Evolutionary conservation across 2,113 vertebrate genomes (phyloP).

Genomic region (Corythornis cristatus): DNA sequence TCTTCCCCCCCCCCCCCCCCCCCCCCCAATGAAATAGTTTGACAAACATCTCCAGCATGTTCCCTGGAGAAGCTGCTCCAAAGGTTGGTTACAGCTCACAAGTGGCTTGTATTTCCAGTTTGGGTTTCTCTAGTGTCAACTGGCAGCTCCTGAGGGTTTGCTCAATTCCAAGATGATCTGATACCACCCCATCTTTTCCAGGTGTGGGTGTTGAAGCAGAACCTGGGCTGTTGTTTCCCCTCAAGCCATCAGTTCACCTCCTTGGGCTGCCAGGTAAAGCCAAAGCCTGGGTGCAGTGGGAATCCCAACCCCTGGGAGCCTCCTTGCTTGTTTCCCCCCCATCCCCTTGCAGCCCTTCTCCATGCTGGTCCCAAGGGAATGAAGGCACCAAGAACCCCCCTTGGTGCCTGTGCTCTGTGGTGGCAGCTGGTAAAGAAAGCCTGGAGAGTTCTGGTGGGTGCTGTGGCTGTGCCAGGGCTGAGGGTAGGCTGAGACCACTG

Average conservation of each 20-base stretch:
- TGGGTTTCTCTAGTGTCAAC: background rate
- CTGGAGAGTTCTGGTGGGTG: fast-evolving
- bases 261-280: background rate
- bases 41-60: background rate
- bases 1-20: fast-evolving
- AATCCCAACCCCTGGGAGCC: background rate
- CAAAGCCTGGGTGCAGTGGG: background rate
- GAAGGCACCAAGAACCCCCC: background rate
- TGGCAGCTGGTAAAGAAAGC: background rate
- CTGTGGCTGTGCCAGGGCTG: background rate
- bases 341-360: background rate
- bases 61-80: background rate
- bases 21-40: background rate
- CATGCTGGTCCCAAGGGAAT: fast-evolving
- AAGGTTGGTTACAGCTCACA: background rate
- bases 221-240: background rate
- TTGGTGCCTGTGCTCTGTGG: fast-evolving
- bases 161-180: background rate
- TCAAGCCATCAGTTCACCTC: background rate
- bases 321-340: background rate
- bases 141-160: background rate
- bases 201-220: background rate
- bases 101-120: slow-evolving; percentile 12
- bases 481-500: fast-evolving
- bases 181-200: background rate